phyloP scores from a whole-genome alignment of 1,140 invertebrate genomes.

The Heliconius nattereri region DNA sequence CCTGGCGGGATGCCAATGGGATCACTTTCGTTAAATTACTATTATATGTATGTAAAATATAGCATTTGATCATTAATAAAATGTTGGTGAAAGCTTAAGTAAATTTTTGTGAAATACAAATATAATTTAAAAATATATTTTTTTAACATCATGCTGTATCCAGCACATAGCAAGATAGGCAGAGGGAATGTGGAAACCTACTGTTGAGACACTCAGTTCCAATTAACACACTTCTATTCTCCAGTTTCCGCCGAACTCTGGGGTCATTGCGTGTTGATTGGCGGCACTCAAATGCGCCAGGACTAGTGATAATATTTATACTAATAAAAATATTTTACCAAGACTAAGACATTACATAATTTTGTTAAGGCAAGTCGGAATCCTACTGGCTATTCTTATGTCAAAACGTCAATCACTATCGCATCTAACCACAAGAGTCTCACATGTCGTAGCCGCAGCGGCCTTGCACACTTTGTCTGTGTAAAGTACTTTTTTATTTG shows the following conservation, averaged over 20 bases:
- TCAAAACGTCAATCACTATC: slow-evolving; percentile 42
- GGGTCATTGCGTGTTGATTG: too few relatives aligned
- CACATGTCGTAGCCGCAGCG: slow-evolving; percentile 38
- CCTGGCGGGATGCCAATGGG: slow-evolving; percentile 65
- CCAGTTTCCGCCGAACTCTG: too few relatives aligned
- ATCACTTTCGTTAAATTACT: slow-evolving; percentile 66
- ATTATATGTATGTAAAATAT: slow-evolving; percentile 34
- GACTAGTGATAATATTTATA: too few relatives aligned
- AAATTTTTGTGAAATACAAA: background rate
- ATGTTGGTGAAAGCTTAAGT: background rate
- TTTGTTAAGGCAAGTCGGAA: background rate
- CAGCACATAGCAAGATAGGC: too few relatives aligned
- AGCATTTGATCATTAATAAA: background rate
- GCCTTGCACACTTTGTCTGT: slow-evolving; percentile 29
- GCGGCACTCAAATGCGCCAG: too few relatives aligned
- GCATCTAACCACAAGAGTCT: slow-evolving; percentile 40
- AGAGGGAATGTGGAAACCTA: too few relatives aligned
- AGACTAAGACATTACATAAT: too few relatives aligned
- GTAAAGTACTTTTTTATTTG: background rate
- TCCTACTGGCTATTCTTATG: slow-evolving; percentile 19
- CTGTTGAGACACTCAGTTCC: too few relatives aligned
- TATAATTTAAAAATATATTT: background rate
- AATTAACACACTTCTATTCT: too few relatives aligned
- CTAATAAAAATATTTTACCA: too few relatives aligned
- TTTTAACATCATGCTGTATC: too few relatives aligned